Conservation (phyloP, 2,113 vertebrate genomes). For the Nothoprocta pentlandii region DNA sequence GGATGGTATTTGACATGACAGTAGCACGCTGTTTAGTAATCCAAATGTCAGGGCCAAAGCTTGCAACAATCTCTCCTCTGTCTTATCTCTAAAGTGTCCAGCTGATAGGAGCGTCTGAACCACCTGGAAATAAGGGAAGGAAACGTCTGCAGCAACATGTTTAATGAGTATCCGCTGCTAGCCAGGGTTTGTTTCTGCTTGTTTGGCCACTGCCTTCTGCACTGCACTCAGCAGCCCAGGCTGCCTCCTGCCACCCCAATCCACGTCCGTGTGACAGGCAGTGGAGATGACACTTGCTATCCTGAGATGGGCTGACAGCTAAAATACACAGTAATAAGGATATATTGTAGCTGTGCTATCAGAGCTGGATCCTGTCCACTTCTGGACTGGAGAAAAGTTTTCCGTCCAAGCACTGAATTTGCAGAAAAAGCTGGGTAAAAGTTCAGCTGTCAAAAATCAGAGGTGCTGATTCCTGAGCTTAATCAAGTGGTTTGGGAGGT, state of each 20-base stretch:
- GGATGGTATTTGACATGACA: not conserved
- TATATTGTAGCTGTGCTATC: not conserved
- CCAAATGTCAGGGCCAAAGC: constrained; percentile 4
- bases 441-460: not conserved
- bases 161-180: constrained; percentile 1
- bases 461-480: not conserved
- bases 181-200: constrained; percentile 23
- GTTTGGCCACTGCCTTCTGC: not conserved
- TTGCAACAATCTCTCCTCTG: not conserved
- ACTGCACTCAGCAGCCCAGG: not conserved
- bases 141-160: not conserved
- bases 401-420: not conserved
- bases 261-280: not conserved
- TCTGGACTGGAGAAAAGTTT: not conserved
- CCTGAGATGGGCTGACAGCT: not conserved
- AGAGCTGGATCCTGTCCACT: too few relatives aligned
- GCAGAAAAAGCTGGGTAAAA: not conserved
- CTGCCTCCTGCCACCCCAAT: not conserved
- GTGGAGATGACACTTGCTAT: not conserved
- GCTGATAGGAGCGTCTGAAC: not conserved
- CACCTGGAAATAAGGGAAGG: not conserved
- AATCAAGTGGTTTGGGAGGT: not conserved
- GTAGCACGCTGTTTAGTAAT: not conserved
- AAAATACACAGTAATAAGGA: constrained; percentile 15
- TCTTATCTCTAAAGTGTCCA: not conserved